phyloP scores from a whole-genome alignment of 2,113 vertebrate species.

The Cinclus mexicanus region DNA sequence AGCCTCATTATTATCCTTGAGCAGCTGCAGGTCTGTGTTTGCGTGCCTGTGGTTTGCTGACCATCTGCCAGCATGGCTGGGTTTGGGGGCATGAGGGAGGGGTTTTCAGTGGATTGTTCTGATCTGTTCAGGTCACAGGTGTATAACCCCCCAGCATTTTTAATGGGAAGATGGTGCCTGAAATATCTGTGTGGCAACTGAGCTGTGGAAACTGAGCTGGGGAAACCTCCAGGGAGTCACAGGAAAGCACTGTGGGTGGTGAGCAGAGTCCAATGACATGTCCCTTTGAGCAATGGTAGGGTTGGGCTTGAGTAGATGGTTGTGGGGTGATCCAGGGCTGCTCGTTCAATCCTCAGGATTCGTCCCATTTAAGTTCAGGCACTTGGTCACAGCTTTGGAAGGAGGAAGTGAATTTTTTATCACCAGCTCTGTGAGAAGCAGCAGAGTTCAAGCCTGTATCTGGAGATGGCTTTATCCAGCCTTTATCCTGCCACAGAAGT shows the following conservation, averaged over 20 bases:
- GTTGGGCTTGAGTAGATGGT: background rate
- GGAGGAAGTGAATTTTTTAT: background rate
- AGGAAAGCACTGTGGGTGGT: background rate
- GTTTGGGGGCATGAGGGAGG: background rate
- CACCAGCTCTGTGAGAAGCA: background rate
- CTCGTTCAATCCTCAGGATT: background rate
- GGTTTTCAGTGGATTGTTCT: background rate
- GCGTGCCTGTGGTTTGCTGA: background rate
- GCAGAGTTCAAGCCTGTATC: background rate
- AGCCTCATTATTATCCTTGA: background rate
- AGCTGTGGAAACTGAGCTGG: accelerated
- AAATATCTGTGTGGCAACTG: background rate
- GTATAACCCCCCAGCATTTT: background rate
- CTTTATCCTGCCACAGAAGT: background rate
- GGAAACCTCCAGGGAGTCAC: background rate
- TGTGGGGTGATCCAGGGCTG: background rate
- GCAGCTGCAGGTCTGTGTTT: background rate
- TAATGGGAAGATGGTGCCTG: background rate
- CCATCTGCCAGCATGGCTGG: background rate
- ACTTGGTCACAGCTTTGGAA: background rate
- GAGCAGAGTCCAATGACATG: background rate
- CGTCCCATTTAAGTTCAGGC: background rate
- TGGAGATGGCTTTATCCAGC: background rate
- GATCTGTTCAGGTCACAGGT: background rate
- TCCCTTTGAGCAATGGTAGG: background rate